phyloP scores from a whole-genome alignment of 2,888 invertebrate genomes.

The Tiliacea aurago region DNA sequence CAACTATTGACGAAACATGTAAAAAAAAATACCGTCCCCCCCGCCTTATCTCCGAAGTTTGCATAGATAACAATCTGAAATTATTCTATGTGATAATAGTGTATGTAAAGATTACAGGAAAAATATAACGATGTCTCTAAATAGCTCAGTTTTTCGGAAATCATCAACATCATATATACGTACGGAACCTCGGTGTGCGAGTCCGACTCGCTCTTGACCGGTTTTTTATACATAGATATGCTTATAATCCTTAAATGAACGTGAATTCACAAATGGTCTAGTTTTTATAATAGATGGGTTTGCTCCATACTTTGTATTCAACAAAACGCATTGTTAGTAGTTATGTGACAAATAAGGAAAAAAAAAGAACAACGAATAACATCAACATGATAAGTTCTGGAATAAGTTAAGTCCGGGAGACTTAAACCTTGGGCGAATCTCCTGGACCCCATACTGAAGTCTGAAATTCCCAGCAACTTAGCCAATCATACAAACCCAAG shows the following conservation, averaged over 20 bases:
- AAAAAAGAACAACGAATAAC: neutral
- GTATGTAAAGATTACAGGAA: too few relatives aligned
- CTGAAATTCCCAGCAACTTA: constrained; percentile 5
- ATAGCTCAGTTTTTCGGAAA: too few relatives aligned
- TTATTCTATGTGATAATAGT: too few relatives aligned
- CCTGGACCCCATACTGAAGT: neutral
- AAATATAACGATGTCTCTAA: too few relatives aligned
- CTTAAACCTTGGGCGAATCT: too few relatives aligned
- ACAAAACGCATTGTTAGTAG: neutral
- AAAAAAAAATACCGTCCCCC: too few relatives aligned
- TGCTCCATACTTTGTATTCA: neutral
- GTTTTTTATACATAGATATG: neutral
- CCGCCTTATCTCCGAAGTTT: too few relatives aligned
- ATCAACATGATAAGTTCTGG: neutral
- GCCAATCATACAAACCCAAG: constrained; percentile 6
- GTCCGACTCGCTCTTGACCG: too few relatives aligned
- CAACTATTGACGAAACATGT: too few relatives aligned
- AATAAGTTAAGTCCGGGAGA: neutral
- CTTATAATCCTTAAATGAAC: neutral
- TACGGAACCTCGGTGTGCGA: too few relatives aligned
- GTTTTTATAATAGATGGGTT: neutral
- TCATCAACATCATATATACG: too few relatives aligned
- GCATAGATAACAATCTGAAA: too few relatives aligned
- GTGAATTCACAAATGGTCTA: neutral
- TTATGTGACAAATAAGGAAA: neutral